Conservation (phyloP, 1,140 invertebrate species). For the Brachionus sp. region DNA sequence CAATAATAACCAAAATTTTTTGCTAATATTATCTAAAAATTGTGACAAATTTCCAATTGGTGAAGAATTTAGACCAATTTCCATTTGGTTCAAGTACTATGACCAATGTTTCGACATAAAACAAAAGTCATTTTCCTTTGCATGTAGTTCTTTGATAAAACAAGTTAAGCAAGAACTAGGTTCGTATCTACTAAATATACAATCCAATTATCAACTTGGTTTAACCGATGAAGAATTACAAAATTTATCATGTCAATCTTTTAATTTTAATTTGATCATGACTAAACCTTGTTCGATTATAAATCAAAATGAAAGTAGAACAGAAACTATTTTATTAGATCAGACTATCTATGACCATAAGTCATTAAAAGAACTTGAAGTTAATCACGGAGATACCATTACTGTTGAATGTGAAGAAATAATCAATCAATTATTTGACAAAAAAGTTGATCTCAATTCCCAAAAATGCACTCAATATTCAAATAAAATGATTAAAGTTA, state of each 20-base stretch:
- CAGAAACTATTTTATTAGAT: neutral
- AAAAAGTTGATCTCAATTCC: neutral
- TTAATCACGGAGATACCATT: neutral
- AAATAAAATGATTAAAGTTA: neutral
- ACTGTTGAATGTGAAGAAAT: constrained; percentile 14
- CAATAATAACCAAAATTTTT: neutral
- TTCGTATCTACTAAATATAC: neutral
- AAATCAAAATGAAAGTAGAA: neutral
- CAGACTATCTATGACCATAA: neutral
- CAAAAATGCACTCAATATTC: neutral
- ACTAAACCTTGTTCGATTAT: neutral
- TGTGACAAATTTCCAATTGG: neutral
- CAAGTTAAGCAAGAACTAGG: neutral
- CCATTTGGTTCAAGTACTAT: neutral
- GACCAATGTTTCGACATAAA: neutral
- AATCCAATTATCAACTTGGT: constrained; percentile 8
- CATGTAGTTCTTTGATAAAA: neutral
- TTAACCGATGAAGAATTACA: constrained; percentile 5
- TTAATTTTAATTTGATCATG: neutral
- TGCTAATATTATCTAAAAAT: neutral
- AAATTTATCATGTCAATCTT: neutral
- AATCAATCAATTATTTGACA: neutral
- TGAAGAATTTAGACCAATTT: neutral
- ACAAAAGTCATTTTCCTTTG: neutral
- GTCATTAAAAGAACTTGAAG: neutral